A percentile compares a stretch with the other conserved stretches of the same genome.
Conservation (phyloP, 2,888 invertebrate species). For the Noctuana brunneofusca region DNA sequence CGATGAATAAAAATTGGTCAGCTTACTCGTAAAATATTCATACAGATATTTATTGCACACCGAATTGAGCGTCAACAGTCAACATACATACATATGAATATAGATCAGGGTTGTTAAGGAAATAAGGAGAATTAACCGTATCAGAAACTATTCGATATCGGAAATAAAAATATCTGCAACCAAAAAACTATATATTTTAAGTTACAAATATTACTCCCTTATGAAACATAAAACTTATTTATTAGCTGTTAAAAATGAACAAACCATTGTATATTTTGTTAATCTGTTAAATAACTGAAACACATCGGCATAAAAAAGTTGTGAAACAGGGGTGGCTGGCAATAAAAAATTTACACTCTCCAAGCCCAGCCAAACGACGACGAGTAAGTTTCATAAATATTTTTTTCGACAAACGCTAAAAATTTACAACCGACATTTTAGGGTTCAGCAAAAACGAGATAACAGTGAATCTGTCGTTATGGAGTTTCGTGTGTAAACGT, state of each 20-base stretch:
- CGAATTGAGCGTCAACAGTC: background rate
- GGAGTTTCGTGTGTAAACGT: constrained; percentile 1
- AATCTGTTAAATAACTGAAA: constrained; percentile 15
- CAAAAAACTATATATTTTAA: too few species aligned
- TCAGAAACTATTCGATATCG: too few species aligned
- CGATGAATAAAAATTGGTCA: constrained; percentile 20
- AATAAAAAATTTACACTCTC: constrained; percentile 27
- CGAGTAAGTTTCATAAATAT: constrained; percentile 20
- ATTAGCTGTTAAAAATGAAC: background rate
- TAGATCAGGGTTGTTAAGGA: background rate
- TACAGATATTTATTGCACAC: constrained; percentile 1
- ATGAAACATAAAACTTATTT: background rate
- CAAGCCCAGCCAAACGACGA: constrained; percentile 21
- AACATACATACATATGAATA: background rate
- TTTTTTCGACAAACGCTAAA: constrained; percentile 18
- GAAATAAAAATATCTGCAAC: too few species aligned
- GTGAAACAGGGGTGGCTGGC: constrained; percentile 18
- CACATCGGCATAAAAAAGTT: constrained; percentile 20
- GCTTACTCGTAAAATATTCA: constrained; percentile 12
- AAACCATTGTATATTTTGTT: constrained; percentile 1
- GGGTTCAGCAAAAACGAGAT: constrained; percentile 13
- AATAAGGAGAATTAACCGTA: too few species aligned
- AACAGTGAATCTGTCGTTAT: constrained; percentile 4
- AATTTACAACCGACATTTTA: constrained; percentile 23
- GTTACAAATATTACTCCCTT: background rate